Percentiles rank a stretch among this genome's conserved stretches.
phyloP scores from a whole-genome alignment of 1,140 invertebrate species.

The Zaprionus camerounensis region DNA sequence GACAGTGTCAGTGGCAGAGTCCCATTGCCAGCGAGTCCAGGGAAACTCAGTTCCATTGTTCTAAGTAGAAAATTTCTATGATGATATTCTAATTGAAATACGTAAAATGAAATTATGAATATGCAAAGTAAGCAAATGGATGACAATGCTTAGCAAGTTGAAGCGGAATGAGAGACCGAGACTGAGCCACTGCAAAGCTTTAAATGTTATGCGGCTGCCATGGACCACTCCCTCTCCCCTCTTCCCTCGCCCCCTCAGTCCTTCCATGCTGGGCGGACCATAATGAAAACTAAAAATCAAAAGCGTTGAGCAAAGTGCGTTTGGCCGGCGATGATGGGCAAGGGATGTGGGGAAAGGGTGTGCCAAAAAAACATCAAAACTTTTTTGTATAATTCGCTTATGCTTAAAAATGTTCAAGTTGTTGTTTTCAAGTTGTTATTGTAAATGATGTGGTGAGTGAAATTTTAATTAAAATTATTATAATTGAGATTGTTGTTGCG shows the following conservation, averaged over 20 bases:
- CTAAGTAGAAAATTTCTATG: constrained; percentile 62
- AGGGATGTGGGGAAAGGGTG: neutral
- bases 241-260: neutral
- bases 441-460: constrained; percentile 45
- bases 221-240: neutral
- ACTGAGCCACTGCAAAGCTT: constrained; percentile 61
- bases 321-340: neutral
- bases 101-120: constrained; percentile 83
- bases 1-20: constrained; percentile 9
- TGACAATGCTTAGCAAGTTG: constrained; percentile 80
- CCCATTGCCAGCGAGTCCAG: neutral
- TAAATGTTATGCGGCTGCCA: constrained; percentile 65
- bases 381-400: constrained; percentile 82
- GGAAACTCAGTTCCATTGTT: constrained; percentile 62
- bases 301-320: constrained; percentile 52
- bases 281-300: constrained; percentile 82
- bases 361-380: constrained; percentile 69
- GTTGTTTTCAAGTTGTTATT: constrained; percentile 48
- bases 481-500: constrained; percentile 64
- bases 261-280: constrained; percentile 14
- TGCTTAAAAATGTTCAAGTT: constrained; percentile 79
- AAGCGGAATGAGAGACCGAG: constrained; percentile 28
- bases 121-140: constrained; percentile 83
- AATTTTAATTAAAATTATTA: constrained; percentile 81
- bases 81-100: constrained; percentile 83